Evolutionary conservation across 1,140 invertebrate species (phyloP).

Genomic region (Lutraria rhynchaena): DNA sequence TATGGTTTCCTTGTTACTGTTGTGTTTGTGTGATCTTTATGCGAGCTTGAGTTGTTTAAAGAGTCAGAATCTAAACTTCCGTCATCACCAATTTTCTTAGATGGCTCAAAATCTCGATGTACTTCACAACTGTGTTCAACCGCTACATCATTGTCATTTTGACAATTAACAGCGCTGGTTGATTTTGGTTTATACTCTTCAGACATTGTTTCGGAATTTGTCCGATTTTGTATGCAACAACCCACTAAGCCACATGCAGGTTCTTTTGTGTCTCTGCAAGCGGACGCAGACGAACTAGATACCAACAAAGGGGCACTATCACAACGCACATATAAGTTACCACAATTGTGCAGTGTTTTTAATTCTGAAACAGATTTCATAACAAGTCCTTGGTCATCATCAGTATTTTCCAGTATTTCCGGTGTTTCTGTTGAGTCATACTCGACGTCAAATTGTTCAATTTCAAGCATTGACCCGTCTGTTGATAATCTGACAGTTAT

Average conservation of each 20-base stretch:
- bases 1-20: too few species aligned
- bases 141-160: too few species aligned
- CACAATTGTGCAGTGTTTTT: background rate
- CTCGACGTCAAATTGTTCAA: slow-evolving; percentile 47
- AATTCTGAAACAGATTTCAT: background rate
- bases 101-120: too few species aligned
- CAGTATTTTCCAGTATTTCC: background rate
- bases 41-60: too few species aligned
- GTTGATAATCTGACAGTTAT: slow-evolving; percentile 52
- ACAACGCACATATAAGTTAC: background rate
- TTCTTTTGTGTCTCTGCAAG: background rate
- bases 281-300: background rate
- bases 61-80: too few species aligned
- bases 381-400: background rate
- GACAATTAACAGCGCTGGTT: too few species aligned
- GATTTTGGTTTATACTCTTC: too few species aligned
- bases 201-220: too few species aligned
- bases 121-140: too few species aligned
- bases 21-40: too few species aligned
- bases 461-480: slow-evolving; percentile 55
- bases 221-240: too few species aligned
- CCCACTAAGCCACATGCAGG: background rate
- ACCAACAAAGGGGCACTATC: slow-evolving; percentile 8
- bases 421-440: background rate
- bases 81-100: too few species aligned